phyloP scores from a whole-genome alignment of 2,113 vertebrate species.

The Kobus ellipsiprymnus region DNA sequence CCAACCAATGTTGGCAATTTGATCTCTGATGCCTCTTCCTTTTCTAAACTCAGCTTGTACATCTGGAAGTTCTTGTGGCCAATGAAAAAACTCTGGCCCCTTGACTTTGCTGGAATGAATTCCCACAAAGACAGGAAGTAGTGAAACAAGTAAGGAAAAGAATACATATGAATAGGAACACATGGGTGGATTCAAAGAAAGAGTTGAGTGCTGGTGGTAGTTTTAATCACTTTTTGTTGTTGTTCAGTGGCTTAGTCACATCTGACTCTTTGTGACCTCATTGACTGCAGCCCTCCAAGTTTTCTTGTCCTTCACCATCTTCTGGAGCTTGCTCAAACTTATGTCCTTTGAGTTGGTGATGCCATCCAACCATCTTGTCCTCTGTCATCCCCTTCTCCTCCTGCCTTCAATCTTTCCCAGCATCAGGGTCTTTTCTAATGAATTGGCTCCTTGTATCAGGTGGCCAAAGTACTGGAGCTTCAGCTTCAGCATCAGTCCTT shows the following conservation, averaged over 20 bases:
- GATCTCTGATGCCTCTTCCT: neutral
- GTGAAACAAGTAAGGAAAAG: neutral
- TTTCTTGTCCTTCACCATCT: neutral
- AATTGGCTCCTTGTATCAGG: neutral
- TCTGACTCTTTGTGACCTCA: neutral
- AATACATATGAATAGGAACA: neutral
- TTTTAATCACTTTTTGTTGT: neutral
- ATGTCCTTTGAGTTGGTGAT: neutral
- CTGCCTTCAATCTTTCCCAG: neutral
- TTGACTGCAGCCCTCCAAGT: neutral
- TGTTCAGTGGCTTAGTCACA: neutral
- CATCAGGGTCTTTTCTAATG: neutral
- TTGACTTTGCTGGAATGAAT: neutral
- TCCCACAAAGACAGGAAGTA: neutral
- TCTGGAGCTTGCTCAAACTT: neutral
- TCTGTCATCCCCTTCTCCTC: neutral
- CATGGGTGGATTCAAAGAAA: neutral
- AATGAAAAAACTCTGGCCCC: neutral
- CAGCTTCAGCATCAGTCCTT: neutral
- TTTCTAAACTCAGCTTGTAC: neutral
- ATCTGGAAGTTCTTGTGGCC: neutral
- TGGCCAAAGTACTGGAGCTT: neutral
- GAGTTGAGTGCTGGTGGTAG: neutral
- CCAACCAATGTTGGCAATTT: neutral
- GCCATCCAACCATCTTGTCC: neutral